Evolutionary conservation across 2,888 invertebrate genomes (phyloP).

Genomic region (Aleiodes leptofemur): DNA sequence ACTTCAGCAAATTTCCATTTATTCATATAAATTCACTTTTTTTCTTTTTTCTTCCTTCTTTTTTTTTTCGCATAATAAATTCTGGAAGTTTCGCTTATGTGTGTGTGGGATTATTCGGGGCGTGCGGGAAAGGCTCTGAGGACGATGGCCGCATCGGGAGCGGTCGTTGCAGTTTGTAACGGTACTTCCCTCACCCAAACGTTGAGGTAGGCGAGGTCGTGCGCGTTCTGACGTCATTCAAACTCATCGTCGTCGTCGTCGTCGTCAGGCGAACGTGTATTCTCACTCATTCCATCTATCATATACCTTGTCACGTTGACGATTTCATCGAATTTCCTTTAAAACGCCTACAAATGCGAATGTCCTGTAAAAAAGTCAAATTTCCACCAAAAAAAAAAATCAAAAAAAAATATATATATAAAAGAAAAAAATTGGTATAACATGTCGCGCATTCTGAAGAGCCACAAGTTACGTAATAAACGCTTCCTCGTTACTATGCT

Average conservation of each 20-base stretch:
- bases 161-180: slow-evolving; percentile 57
- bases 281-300: slow-evolving; percentile 1
- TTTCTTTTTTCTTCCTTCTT: not conserved
- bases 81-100: slow-evolving; percentile 5
- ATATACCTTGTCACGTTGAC: not conserved
- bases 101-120: slow-evolving; percentile 8
- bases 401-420: not conserved
- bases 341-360: too few relatives aligned
- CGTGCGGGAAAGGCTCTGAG: slow-evolving; percentile 32
- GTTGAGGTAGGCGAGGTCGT: slow-evolving; percentile 75
- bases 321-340: not conserved
- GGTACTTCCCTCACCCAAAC: slow-evolving; percentile 64
- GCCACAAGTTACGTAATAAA: slow-evolving; percentile 37
- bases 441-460: not conserved
- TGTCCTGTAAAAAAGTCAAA: not conserved
- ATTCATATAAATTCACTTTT: not conserved
- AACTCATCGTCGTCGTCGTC: slow-evolving; percentile 5
- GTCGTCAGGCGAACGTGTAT: slow-evolving; percentile 40
- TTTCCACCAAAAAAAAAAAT: not conserved
- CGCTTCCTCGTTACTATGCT: slow-evolving; percentile 39
- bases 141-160: slow-evolving; percentile 46
- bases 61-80: not conserved
- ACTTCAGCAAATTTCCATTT: not conserved
- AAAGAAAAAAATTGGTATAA: not conserved
- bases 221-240: slow-evolving; percentile 65